Base-by-base conservation (phyloP, 2,888 invertebrate species). In the Euzophera pinguis region DNA sequence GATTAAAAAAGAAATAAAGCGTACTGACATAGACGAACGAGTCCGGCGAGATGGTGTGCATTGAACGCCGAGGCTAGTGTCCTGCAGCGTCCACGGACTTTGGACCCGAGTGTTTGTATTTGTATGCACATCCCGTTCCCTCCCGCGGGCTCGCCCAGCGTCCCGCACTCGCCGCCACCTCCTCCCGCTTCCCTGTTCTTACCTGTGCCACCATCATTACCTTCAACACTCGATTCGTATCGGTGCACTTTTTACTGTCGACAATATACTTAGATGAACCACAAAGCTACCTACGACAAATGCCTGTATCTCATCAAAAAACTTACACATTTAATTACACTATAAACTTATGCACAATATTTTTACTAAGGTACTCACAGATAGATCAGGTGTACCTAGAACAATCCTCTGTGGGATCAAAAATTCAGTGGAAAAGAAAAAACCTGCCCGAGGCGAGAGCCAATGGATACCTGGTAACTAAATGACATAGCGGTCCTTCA, bases 21-120 rank as follows among this genome's bases (percentile, higher is more conserved):
- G 22, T 16, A 32, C 32, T 10, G 10, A 22, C 16, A 22, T 41
- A 17, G 41, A 10, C 32, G 32, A 37, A 27, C 42, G 42, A 43
- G 42, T 27, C 16, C 43, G 43, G 29, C 34, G 16, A 34, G 14
- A 12, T 37, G 48, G 48, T 9, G 39, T 13, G 53, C 27, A 27
- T 32, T 34, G 22, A 45, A 37, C 12, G 9, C 62, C 66, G 78
- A 75, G 75, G 78, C 78, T 77, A 82, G 78, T 78, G 76, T 78
- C 76, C 78, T 76, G 76, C 65, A 73, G 58, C 67, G 71, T 63
- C 69, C 65, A 71, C 69, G 86, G 84, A 88, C 86, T 88, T 88
- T 85, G 81, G 78, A 86, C 84, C 73, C 70, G 69, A 71, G 73
- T 71, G 69, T 71, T n/a, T n/a, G 66, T 82, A 80, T 81, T 85